These are phyloP conservation scores for Agrochola circellaris DNA, from an alignment of 2,888 invertebrate genomes.

Conservation along the genomic window DNA sequence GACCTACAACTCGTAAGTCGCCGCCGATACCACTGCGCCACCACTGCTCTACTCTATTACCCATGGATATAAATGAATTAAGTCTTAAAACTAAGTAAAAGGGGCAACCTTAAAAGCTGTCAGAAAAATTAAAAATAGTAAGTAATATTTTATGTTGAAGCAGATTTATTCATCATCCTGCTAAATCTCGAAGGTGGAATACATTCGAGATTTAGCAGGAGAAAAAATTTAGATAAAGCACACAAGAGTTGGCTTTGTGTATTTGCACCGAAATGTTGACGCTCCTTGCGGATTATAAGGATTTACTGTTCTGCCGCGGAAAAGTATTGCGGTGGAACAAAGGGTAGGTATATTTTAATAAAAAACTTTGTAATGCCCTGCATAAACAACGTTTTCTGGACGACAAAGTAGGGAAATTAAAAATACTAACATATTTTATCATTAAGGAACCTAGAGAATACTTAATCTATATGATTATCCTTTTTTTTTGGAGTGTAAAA, in stretches of 20 bases:
- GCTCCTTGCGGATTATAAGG: constrained; percentile 73
- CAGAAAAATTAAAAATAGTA: background rate
- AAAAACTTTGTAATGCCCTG: constrained; percentile 40
- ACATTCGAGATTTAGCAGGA: constrained; percentile 62
- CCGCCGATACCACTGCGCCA: too few species aligned
- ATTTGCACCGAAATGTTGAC: constrained; percentile 75
- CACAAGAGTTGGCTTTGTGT: constrained; percentile 67
- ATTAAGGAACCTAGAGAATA: background rate
- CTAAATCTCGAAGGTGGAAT: constrained; percentile 47
- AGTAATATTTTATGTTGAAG: constrained; percentile 58
- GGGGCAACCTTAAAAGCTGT: background rate
- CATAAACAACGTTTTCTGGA: constrained; percentile 35
- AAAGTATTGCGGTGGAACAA: constrained; percentile 66
- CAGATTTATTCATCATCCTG: constrained; percentile 54
- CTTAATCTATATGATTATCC: background rate
- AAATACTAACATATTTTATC: constrained; percentile 8
- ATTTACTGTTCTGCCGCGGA: constrained; percentile 71
- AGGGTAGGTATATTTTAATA: constrained; percentile 59
- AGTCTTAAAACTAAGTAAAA: too few species aligned
- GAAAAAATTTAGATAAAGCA: constrained; percentile 68
- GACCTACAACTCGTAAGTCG: too few species aligned
- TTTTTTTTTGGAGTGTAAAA: background rate
- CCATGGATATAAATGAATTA: too few species aligned
- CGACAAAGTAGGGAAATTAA: constrained; percentile 9
- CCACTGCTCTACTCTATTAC: too few species aligned